These are phyloP conservation scores for Rhadinocentrus ornatus DNA, from an alignment of 2,797 vertebrate species.

Conservation along the genomic window DNA sequence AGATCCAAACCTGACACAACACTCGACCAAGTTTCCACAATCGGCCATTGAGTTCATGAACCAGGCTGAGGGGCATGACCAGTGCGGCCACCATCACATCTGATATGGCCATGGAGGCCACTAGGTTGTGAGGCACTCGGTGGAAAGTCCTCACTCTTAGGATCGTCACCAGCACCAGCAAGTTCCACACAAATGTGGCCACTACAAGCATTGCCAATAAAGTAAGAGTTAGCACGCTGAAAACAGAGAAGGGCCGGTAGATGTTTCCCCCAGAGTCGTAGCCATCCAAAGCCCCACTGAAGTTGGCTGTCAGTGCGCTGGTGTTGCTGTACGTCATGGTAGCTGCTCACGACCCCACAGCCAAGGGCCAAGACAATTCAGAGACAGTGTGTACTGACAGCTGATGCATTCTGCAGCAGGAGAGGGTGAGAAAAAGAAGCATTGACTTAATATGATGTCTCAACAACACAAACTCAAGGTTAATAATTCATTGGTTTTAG, in stretches of 20 bases:
- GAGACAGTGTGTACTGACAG: constrained; percentile 35
- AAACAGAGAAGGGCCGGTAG: constrained; percentile 84
- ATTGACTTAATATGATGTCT: constrained; percentile 1
- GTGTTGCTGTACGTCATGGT: constrained; percentile 79
- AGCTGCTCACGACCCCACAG: constrained; percentile 54
- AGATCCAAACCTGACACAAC: constrained; percentile 95
- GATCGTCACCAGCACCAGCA: constrained; percentile 94
- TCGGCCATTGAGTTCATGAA: constrained; percentile 89
- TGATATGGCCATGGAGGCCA: constrained; percentile 95
- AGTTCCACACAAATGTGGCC: constrained; percentile 95
- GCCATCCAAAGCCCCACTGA: constrained; percentile 64
- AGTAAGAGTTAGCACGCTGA: constrained; percentile 89
- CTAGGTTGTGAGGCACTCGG: constrained; percentile 95
- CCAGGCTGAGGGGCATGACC: constrained; percentile 96
- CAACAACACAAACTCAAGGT: constrained; percentile 3
- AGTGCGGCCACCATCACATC: constrained; percentile 96
- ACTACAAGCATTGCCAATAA: constrained; percentile 90
- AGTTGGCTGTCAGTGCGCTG: constrained; percentile 71
- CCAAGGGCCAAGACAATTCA: constrained; percentile 31
- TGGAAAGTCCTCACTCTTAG: constrained; percentile 94
- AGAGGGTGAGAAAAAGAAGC: constrained; percentile 30
- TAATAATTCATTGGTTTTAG: constrained; percentile 7
- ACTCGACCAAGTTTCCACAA: constrained; percentile 91
- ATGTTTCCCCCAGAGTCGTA: constrained; percentile 75
- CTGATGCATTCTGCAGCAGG: constrained; percentile 57